Percentiles rank a stretch among this genome's conserved stretches.
Conservation (phyloP, 2,797 vertebrate species). For the Microctenopoma lineatum region DNA sequence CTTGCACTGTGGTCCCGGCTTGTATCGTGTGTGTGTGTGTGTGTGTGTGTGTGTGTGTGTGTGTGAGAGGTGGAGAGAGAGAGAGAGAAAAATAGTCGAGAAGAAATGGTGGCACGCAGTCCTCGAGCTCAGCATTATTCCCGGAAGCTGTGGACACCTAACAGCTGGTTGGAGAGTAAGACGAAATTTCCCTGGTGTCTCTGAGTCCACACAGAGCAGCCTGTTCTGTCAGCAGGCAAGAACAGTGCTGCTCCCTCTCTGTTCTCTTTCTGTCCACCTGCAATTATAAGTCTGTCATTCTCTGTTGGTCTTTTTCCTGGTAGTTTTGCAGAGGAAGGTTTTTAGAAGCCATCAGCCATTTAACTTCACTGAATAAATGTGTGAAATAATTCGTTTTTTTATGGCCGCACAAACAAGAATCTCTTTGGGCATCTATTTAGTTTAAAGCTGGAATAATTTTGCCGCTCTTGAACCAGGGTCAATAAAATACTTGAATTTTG, state of each 20-base stretch:
- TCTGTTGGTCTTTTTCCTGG: slow-evolving; percentile 21
- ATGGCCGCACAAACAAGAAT: background rate
- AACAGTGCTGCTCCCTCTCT: background rate
- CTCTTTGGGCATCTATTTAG: background rate
- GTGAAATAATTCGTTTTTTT: background rate
- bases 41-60: slow-evolving; percentile 10
- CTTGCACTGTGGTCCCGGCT: slow-evolving; percentile 4
- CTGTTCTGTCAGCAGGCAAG: slow-evolving; percentile 56
- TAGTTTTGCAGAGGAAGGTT: slow-evolving; percentile 2
- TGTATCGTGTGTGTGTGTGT: slow-evolving; percentile 1
- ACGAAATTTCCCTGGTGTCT: slow-evolving; percentile 71
- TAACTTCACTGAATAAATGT: background rate
- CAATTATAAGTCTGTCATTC: slow-evolving; percentile 28
- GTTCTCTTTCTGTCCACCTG: slow-evolving; percentile 23
- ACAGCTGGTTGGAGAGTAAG: slow-evolving; percentile 65
- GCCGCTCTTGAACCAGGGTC: slow-evolving; percentile 1
- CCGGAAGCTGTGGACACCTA: slow-evolving; percentile 42
- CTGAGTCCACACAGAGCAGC: slow-evolving; percentile 53
- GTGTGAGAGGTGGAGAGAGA: slow-evolving; percentile 3
- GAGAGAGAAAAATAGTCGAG: background rate
- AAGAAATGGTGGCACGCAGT: slow-evolving; percentile 12
- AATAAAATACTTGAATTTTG: slow-evolving; percentile 8
- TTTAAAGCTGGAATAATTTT: slow-evolving; percentile 4
- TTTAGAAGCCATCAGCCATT: background rate
- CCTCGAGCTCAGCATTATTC: slow-evolving; percentile 49